Conservation (phyloP, 2,888 invertebrate genomes). For the Harpagoxenus sublaevis region DNA sequence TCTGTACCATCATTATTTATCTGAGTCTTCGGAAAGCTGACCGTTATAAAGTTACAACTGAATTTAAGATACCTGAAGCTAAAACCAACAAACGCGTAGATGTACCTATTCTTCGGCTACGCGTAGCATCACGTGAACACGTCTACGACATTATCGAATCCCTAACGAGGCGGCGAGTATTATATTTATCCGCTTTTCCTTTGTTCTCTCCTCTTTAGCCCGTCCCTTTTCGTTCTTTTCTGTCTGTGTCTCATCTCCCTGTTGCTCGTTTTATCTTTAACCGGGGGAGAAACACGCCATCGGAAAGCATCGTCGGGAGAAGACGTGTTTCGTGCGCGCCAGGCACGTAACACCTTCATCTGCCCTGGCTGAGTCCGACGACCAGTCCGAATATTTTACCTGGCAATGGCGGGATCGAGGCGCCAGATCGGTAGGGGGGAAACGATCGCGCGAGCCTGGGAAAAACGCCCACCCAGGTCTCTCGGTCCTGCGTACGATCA, state of each 20-base stretch:
- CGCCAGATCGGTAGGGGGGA: conserved; percentile 61
- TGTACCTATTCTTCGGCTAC: background rate
- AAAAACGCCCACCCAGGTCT: conserved; percentile 72
- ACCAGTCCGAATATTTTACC: conserved; percentile 74
- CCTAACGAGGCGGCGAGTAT: conserved; percentile 30
- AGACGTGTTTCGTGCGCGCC: conserved; percentile 71
- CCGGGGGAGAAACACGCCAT: conserved; percentile 38
- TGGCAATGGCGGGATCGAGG: conserved; percentile 54
- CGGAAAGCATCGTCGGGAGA: conserved; percentile 46
- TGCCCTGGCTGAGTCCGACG: conserved; percentile 77
- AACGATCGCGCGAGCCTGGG: conserved; percentile 70
- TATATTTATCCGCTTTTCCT: conserved; percentile 42
- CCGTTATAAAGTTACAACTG: background rate
- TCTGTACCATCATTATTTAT: background rate
- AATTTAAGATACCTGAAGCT: background rate
- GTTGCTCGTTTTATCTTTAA: conserved; percentile 48
- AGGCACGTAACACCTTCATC: conserved; percentile 83
- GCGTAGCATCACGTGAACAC: background rate
- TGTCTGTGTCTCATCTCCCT: conserved; percentile 21
- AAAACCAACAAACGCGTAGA: background rate
- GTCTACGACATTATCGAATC: conserved; percentile 7
- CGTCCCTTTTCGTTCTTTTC: conserved; percentile 43
- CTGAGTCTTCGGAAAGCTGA: background rate
- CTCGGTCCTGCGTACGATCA: conserved; percentile 40
- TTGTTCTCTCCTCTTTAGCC: conserved; percentile 24